Percentiles rank a stretch among this genome's conserved stretches.
These are phyloP conservation scores for Gymnocephalus cernua DNA, from an alignment of 2,113 vertebrate species.

Conservation along the genomic window DNA sequence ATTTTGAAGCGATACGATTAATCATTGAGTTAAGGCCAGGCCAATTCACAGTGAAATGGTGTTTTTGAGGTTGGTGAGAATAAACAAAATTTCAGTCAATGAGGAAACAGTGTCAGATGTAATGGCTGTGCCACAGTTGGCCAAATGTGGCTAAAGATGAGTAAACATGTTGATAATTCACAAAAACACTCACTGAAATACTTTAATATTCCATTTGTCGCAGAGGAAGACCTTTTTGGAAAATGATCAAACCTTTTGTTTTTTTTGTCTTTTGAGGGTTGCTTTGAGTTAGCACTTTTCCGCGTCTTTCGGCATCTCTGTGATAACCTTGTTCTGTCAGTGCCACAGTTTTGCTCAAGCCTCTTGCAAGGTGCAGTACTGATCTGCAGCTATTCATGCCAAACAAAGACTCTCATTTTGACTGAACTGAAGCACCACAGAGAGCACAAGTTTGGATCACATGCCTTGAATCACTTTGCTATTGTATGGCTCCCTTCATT, in stretches of 20 bases:
- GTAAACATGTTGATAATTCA: conserved; percentile 52
- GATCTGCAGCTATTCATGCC: conserved; percentile 61
- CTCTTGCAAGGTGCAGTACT: conserved; percentile 34
- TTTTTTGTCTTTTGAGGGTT: conserved; percentile 50
- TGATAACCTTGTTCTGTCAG: conserved; percentile 62
- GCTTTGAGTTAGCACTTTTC: conserved; percentile 28
- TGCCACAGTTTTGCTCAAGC: conserved; percentile 18
- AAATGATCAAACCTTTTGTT: conserved; percentile 28
- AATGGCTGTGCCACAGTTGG: neutral
- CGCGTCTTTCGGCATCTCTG: conserved; percentile 32
- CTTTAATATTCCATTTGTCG: conserved; percentile 2
- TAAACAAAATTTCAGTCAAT: conserved; percentile 36
- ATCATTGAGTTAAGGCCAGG: conserved; percentile 37
- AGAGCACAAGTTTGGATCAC: conserved; percentile 47
- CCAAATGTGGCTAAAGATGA: conserved; percentile 6
- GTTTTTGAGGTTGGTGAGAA: conserved; percentile 26
- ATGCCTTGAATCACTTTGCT: conserved; percentile 55
- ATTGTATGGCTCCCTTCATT: conserved; percentile 54
- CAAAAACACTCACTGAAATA: conserved; percentile 6
- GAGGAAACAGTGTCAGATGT: neutral
- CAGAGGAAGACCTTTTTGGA: conserved; percentile 6
- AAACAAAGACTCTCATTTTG: conserved; percentile 62
- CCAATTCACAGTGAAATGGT: conserved; percentile 6
- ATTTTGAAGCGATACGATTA: conserved; percentile 67
- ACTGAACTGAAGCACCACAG: conserved; percentile 41